phyloP scores from a whole-genome alignment of 2,888 invertebrate species.

The Tiliacea citrago region DNA sequence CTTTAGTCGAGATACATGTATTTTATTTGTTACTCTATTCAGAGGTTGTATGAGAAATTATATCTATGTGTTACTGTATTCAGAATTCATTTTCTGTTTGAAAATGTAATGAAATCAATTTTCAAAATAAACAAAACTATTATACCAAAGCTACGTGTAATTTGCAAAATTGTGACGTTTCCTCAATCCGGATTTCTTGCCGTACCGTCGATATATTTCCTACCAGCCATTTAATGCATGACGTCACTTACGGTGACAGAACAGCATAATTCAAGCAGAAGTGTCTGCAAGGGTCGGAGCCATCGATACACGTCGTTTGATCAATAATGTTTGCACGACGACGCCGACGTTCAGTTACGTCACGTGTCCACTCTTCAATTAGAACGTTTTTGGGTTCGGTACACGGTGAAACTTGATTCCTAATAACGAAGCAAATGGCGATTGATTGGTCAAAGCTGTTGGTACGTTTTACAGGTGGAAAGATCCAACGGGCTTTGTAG shows the following conservation, averaged over 20 bases:
- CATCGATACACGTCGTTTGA: slow-evolving; percentile 62
- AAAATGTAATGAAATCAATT: too few relatives aligned
- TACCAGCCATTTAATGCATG: slow-evolving; percentile 18
- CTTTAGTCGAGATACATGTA: slow-evolving; percentile 1
- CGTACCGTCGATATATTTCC: background rate
- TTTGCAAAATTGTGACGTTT: background rate
- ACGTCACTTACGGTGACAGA: slow-evolving; percentile 5
- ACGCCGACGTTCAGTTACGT: slow-evolving; percentile 40
- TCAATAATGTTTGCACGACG: slow-evolving; percentile 62
- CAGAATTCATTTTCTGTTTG: background rate
- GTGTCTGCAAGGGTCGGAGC: slow-evolving; percentile 38
- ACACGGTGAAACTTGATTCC: slow-evolving; percentile 2
- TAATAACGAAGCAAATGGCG: slow-evolving; percentile 19
- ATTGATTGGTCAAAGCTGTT: background rate
- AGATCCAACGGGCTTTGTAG: background rate
- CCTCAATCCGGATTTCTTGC: background rate
- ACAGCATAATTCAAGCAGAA: slow-evolving; percentile 42
- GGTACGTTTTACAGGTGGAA: background rate
- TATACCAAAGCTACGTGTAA: background rate
- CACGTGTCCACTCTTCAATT: slow-evolving; percentile 34
- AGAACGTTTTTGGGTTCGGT: slow-evolving; percentile 19
- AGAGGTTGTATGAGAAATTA: background rate
- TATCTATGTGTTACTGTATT: background rate
- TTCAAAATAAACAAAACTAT: background rate
- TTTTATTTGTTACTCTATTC: background rate